These are phyloP conservation scores for Dicrostonyx torquatus DNA, from an alignment of 2,797 vertebrate species.

Conservation along the genomic window DNA sequence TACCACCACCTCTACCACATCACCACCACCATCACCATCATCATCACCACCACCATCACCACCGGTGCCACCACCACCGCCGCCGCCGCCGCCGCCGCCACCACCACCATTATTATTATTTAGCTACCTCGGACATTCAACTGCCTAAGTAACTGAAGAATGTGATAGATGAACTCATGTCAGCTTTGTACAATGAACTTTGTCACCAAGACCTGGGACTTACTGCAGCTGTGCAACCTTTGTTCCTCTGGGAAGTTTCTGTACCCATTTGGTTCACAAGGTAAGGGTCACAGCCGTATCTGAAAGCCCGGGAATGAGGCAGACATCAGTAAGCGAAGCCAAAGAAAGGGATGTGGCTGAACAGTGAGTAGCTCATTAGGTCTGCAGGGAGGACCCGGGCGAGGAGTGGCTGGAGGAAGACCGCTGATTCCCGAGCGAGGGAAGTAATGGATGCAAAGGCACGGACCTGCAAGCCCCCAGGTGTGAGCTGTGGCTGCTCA, in stretches of 20 bases:
- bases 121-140: background rate
- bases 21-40: background rate
- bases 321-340: too few species aligned
- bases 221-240: background rate
- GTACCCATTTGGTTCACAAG: background rate
- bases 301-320: fast-evolving
- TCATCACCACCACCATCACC: background rate
- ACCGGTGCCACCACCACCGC: background rate
- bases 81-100: fast-evolving
- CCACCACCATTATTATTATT: background rate
- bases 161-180: background rate
- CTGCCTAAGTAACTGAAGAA: background rate
- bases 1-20: background rate
- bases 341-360: background rate
- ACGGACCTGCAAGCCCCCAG: background rate
- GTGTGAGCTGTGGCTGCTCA: background rate
- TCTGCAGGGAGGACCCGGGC: background rate
- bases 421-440: background rate
- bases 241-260: background rate
- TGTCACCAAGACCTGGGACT: background rate
- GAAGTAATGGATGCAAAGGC: background rate
- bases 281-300: fast-evolving
- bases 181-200: background rate
- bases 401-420: background rate
- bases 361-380: background rate